phyloP scores from a whole-genome alignment of 92 coral and sea anemone species.

The Anthopleura xanthogrammica region DNA sequence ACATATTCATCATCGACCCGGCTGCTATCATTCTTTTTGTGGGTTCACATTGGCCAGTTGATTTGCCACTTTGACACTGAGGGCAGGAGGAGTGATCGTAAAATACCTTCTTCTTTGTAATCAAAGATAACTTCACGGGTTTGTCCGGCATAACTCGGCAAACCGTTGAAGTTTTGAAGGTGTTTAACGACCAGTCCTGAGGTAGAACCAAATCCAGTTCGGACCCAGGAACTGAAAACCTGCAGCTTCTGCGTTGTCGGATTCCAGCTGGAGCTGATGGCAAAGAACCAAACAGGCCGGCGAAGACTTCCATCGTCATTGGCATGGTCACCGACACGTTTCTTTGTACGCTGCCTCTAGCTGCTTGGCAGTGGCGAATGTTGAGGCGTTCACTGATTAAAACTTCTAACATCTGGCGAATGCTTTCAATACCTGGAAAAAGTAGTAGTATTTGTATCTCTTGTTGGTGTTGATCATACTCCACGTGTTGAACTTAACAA shows the following conservation, averaged over 20 bases:
- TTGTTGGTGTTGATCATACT: too few relatives aligned
- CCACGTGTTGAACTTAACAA: too few relatives aligned
- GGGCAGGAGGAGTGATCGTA: constrained; percentile 40
- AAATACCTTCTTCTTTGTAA: constrained; percentile 30
- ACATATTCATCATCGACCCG: not conserved
- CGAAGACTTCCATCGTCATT: not conserved
- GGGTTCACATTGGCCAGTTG: not conserved
- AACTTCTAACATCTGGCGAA: not conserved
- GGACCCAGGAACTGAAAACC: not conserved
- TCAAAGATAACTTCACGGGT: constrained; percentile 36
- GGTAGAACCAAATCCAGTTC: constrained; percentile 46
- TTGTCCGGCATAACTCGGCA: constrained; percentile 46
- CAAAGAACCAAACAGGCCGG: not conserved
- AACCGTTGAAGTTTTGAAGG: constrained; percentile 42
- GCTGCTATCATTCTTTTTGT: not conserved
- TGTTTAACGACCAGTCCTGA: constrained; percentile 48
- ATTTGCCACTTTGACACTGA: constrained; percentile 16
- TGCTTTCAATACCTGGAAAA: not conserved
- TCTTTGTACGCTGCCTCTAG: not conserved
- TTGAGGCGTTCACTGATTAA: not conserved
- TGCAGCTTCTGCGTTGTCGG: not conserved
- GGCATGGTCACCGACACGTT: not conserved
- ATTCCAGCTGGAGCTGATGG: not conserved
- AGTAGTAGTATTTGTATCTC: too few relatives aligned
- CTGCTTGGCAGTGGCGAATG: not conserved